Conservation (phyloP, 2,888 invertebrate genomes). For the Deilephila porcellus region DNA sequence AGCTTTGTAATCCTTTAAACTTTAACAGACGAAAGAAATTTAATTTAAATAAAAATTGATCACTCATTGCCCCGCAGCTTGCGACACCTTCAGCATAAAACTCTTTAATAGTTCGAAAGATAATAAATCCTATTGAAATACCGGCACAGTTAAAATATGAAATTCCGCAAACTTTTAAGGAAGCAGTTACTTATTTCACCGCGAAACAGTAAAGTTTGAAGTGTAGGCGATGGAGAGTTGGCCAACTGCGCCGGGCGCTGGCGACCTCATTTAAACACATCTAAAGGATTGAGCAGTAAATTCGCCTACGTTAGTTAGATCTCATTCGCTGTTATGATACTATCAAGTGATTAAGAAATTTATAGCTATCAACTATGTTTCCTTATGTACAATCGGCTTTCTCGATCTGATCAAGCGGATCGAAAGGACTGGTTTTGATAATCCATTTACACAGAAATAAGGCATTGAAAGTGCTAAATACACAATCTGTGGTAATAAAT, state of each 20-base stretch:
- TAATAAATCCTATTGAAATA: background rate
- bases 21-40: no score
- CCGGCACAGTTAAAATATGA: background rate
- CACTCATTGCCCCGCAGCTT: no score
- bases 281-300: conserved; percentile 20
- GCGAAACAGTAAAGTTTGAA: conserved; percentile 23
- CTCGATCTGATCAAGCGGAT: background rate
- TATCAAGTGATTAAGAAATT: conserved; percentile 28
- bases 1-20: no score
- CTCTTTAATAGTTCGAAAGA: background rate
- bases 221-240: conserved; percentile 19
- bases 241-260: conserved; percentile 14
- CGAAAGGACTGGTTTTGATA: background rate
- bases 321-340: conserved; percentile 27
- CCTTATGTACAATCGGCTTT: background rate
- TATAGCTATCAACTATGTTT: background rate
- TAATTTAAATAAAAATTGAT: no score
- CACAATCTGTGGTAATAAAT: background rate
- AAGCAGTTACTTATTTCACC: conserved; percentile 12
- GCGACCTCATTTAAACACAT: conserved; percentile 18
- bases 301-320: conserved; percentile 12
- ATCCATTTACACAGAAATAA: background rate
- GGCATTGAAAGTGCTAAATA: background rate
- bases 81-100: no score
- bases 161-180: conserved; percentile 16